These are phyloP conservation scores for Colistium nudipinnis DNA, from an alignment of 2,113 vertebrate genomes.

Conservation along the genomic window DNA sequence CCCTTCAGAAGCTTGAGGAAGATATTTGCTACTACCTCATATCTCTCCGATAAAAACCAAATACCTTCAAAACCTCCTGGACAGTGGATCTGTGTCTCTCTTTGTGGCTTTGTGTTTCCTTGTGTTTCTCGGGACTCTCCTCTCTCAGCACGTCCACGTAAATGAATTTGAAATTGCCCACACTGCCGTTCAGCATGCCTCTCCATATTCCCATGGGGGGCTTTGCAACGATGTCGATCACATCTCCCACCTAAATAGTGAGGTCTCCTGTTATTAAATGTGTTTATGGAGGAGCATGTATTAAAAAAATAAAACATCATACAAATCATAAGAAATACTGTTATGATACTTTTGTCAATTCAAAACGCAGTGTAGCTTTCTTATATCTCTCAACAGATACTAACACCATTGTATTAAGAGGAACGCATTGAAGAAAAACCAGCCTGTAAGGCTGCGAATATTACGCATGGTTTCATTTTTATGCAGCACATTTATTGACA, in stretches of 20 bases:
- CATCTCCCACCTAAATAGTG: conserved; percentile 87
- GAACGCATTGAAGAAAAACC: too few species aligned
- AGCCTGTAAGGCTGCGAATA: too few species aligned
- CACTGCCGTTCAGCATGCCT: conserved; percentile 88
- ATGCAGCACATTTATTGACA: too few species aligned
- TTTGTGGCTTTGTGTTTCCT: conserved; percentile 68
- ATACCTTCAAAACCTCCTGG: conserved; percentile 89
- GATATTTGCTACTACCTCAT: neutral
- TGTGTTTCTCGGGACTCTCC: conserved; percentile 75
- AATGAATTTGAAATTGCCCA: conserved; percentile 96
- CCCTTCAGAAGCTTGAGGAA: neutral
- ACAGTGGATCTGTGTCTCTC: conserved; percentile 80
- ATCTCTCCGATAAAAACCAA: neutral
- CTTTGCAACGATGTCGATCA: conserved; percentile 93
- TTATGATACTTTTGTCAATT: too few species aligned
- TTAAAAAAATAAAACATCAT: neutral
- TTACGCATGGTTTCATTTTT: too few species aligned
- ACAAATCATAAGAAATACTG: too few species aligned
- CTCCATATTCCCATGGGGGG: conserved; percentile 95
- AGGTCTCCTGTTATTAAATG: neutral
- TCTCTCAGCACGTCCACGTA: conserved; percentile 87
- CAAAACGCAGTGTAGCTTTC: too few species aligned
- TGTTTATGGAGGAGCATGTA: neutral
- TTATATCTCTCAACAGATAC: too few species aligned
- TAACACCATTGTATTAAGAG: too few species aligned